Evolutionary conservation across 2,888 invertebrate species (phyloP).

Genomic region (Lepetodrilus schrolli): DNA sequence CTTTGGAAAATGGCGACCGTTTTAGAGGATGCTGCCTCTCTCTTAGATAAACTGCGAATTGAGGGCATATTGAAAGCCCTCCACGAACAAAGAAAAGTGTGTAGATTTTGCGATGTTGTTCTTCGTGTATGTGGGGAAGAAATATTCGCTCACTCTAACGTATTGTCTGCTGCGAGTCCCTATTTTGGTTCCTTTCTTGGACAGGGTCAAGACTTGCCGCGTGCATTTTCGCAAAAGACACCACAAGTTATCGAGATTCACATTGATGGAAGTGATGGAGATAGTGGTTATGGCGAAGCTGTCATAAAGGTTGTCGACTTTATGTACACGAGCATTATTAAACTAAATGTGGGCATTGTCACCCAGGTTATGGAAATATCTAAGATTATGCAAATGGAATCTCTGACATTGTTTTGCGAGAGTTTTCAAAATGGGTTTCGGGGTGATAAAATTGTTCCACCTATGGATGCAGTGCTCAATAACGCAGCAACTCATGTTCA

Average conservation of each 20-base stretch:
- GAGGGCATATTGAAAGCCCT: constrained; percentile 49
- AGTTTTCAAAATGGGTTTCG: constrained; percentile 38
- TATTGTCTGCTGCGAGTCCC: constrained; percentile 71
- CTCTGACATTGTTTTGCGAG: constrained; percentile 53
- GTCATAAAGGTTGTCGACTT: constrained; percentile 69
- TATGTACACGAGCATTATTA: constrained; percentile 69
- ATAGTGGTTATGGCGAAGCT: constrained; percentile 63
- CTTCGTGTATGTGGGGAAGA: constrained; percentile 68
- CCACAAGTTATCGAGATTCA: constrained; percentile 73
- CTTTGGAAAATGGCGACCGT: constrained; percentile 61
- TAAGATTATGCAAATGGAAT: constrained; percentile 70
- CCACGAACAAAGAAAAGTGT: constrained; percentile 60
- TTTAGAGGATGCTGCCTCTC: constrained; percentile 36
- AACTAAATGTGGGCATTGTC: constrained; percentile 50
- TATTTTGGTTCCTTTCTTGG: constrained; percentile 69
- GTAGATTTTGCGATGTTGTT: constrained; percentile 72
- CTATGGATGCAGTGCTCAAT: background rate
- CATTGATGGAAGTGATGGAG: constrained; percentile 63
- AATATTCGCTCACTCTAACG: constrained; percentile 71
- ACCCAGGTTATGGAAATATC: constrained; percentile 68
- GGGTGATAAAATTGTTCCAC: background rate
- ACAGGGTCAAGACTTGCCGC: constrained; percentile 65
- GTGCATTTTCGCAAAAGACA: constrained; percentile 69
- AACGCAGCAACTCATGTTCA: background rate
- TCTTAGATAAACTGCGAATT: constrained; percentile 47